phyloP scores from a whole-genome alignment of 2,113 vertebrate genomes.

The Hippocampus barbouri region DNA sequence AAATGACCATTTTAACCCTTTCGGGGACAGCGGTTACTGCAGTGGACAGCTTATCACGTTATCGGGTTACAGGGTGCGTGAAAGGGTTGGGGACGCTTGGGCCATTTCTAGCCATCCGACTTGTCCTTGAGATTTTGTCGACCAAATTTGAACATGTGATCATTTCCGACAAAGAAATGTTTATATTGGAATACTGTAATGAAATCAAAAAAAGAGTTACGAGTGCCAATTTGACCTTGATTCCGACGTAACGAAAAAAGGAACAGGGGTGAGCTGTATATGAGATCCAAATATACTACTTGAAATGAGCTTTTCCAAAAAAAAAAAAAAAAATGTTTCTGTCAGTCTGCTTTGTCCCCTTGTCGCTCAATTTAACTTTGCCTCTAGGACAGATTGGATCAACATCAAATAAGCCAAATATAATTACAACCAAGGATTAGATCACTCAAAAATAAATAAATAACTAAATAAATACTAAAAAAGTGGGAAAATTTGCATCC shows the following conservation, averaged over 20 bases:
- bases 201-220: background rate
- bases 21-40: too few species aligned
- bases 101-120: too few species aligned
- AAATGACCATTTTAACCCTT: too few species aligned
- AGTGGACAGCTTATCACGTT: too few species aligned
- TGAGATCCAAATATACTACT: too few species aligned
- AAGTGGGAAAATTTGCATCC: background rate
- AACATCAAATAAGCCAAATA: conserved; percentile 12
- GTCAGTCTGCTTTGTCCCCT: background rate
- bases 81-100: too few species aligned
- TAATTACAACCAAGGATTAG: conserved; percentile 12
- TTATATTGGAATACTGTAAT: too few species aligned
- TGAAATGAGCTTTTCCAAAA: too few species aligned
- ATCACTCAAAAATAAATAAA: background rate
- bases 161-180: too few species aligned
- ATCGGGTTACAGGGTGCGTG: too few species aligned
- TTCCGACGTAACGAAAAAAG: background rate
- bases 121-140: background rate
- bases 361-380: conserved; percentile 8
- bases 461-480: background rate
- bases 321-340: background rate
- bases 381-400: conserved; percentile 7
- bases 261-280: background rate
- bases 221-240: background rate
- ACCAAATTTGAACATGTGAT: background rate